Base-by-base conservation (phyloP, 2,113 vertebrate species). In the Lasiurus borealis region DNA sequence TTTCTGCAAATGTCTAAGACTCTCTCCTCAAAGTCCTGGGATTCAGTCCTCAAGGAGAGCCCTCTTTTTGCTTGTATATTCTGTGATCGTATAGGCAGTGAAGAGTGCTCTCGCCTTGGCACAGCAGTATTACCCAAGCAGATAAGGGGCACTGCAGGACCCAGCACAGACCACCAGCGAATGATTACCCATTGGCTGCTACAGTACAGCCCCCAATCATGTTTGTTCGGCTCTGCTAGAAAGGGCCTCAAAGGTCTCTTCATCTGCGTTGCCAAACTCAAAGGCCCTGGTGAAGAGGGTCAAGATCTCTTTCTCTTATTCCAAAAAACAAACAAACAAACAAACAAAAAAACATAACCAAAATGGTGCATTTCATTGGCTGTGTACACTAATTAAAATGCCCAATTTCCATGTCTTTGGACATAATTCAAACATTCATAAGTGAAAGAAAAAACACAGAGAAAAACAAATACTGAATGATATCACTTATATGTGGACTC, bases 191-290 rank as follows among this genome's bases (percentile, higher is more conserved):
- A 11, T 8, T 0, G 34, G 18, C 3, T 23, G 44, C 31, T 5
- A 29, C 0, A 36, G 21, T 1, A 2, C 15, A 9, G 54, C 27
- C 36, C 77, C 7, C 1, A 4, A 14, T 13, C 36, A 2, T 0
- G 23, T 48, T 3, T 0, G 2, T 18, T 23, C 31, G 44, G 31
- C 40, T n/a, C 71, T n/a, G 3, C 18, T 11, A 36, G 7, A 21
- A 48, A 46, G 16, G 18, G n/a, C 50, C 40, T 40, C 4, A 1
- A 19, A 6, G 9, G 52, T 18, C 25, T 36, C 52, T 69, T 78
- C 36, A n/a, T 18, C n/a, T 13, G 5, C 5, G 8, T 0, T 1
- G 16, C 6, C 40, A 44, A 66, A 9, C 15, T 34, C 88, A 80
- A 73, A 57, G 76, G 48, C 12, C 29, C 88, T 66, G 36, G 27